These are phyloP conservation scores for Myotis myotis DNA, from an alignment of 2,797 vertebrate species.

Conservation along the genomic window DNA sequence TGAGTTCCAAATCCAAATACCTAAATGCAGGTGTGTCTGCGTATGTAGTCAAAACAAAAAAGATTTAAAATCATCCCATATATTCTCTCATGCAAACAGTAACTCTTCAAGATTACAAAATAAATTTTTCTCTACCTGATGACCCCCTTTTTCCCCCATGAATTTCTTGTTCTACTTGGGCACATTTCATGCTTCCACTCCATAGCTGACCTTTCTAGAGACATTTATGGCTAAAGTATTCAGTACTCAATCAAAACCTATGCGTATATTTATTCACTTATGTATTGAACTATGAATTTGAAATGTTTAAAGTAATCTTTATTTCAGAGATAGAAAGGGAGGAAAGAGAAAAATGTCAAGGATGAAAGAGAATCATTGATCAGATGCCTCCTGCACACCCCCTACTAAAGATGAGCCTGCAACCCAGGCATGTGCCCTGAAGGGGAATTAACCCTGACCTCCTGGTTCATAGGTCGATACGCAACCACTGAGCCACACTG, in stretches of 20 bases:
- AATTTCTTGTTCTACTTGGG: background rate
- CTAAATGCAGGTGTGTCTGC: background rate
- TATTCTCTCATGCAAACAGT: background rate
- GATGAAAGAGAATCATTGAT: too few relatives aligned
- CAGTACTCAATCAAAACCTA: background rate
- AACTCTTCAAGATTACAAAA: background rate
- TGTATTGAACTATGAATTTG: background rate
- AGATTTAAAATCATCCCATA: background rate
- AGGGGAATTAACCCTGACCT: too few relatives aligned
- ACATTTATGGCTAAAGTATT: background rate
- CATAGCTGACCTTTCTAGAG: background rate
- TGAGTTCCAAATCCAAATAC: conserved; percentile 25
- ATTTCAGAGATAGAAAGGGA: too few relatives aligned
- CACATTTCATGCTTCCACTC: background rate
- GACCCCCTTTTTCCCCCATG: background rate
- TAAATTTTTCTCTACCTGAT: background rate
- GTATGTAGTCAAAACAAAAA: background rate
- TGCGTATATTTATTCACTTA: background rate
- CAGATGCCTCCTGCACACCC: too few relatives aligned
- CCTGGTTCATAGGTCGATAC: too few relatives aligned
- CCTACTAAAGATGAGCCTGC: too few relatives aligned
- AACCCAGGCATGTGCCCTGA: too few relatives aligned
- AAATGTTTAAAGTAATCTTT: background rate
- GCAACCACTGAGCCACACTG: too few relatives aligned
- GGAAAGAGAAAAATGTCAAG: too few relatives aligned